Base-by-base conservation (phyloP, 2,797 vertebrate species). In the Melanotaenia boesemani region DNA sequence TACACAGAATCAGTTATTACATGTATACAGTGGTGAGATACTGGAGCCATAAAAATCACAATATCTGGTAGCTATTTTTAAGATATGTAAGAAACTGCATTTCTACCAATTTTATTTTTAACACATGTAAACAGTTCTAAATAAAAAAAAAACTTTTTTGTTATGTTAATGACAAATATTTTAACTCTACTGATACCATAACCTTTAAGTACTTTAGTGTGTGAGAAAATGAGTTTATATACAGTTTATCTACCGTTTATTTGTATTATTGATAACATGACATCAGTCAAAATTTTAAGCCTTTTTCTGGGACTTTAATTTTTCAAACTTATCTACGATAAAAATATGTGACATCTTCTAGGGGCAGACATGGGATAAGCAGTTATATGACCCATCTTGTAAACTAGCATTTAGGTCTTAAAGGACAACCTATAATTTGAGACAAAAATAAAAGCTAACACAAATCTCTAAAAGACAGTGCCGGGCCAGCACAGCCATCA, bases 361-460 rank as follows among this genome's bases (percentile, higher is more conserved):
- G 84, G 74, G 86, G 80, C 69, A 72, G 72, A 70, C 46, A 57
- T 50, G 18, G 73, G 68, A 77, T 56, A 65, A 56, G 37, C 63
- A 48, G 26, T 73, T 10, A 75, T 30, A 72, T 54, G 72, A 26
- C 66, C 37, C 46, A 65, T 63, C 46, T 63, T 76, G 26, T 67
- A 61, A 66, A 68, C 62, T 57, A 60, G 58, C 52, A 76, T 52
- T 81, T 80, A 73, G 37, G 30, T 73, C 77, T 67, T 63, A 72
- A 79, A 77, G 62, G 73, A 83, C 69, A 85, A 89, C 88, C 75
- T 83, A 18, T 74, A 63, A 90, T 86, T 82, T 78, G 56, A 82
- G 82, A 76, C 86, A 82, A 74, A 86, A 88, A 86, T 87, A 83
- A 83, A 30, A 58, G 13, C 55, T 86, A 76, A 77, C 78, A 82